Percentiles rank a stretch among this genome's conserved stretches.
phyloP scores from a whole-genome alignment of 2,797 vertebrate species.

The Micromesistius poutassou region DNA sequence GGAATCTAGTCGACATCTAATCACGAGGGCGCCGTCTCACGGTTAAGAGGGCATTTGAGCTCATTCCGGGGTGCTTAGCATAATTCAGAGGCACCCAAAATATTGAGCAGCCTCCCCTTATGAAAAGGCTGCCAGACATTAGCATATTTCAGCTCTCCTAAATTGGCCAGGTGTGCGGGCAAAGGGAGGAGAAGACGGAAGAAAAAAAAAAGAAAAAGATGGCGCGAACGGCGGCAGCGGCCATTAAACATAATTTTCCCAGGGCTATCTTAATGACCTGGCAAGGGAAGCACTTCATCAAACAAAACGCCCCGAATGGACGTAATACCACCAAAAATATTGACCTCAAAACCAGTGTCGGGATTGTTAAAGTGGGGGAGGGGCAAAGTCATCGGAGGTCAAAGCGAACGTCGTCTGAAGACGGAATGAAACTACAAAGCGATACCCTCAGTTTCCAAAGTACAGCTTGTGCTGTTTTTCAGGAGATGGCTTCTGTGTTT shows the following conservation, averaged over 20 bases:
- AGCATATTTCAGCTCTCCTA: constrained; percentile 63
- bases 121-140: constrained; percentile 58
- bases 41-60: constrained; percentile 27
- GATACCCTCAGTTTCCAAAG: constrained; percentile 7
- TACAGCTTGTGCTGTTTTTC: too few species aligned
- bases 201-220: constrained; percentile 51
- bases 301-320: constrained; percentile 54
- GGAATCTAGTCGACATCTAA: constrained; percentile 17
- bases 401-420: constrained; percentile 26
- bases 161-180: constrained; percentile 73
- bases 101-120: constrained; percentile 40
- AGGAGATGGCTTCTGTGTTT: too few species aligned
- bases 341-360: constrained; percentile 46
- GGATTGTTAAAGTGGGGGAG: too few species aligned
- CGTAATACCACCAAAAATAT: constrained; percentile 42
- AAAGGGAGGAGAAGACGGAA: constrained; percentile 38
- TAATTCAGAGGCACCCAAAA: constrained; percentile 50
- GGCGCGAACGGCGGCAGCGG: constrained; percentile 70
- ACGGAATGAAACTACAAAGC: constrained; percentile 54
- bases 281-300: constrained; percentile 72
- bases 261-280: constrained; percentile 77
- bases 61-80: constrained; percentile 39
- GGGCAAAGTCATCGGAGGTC: constrained; percentile 43
- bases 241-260: constrained; percentile 78
- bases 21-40: constrained; percentile 23